Conservation (phyloP, 2,113 vertebrate genomes). For the Microtus ochrogaster region DNA sequence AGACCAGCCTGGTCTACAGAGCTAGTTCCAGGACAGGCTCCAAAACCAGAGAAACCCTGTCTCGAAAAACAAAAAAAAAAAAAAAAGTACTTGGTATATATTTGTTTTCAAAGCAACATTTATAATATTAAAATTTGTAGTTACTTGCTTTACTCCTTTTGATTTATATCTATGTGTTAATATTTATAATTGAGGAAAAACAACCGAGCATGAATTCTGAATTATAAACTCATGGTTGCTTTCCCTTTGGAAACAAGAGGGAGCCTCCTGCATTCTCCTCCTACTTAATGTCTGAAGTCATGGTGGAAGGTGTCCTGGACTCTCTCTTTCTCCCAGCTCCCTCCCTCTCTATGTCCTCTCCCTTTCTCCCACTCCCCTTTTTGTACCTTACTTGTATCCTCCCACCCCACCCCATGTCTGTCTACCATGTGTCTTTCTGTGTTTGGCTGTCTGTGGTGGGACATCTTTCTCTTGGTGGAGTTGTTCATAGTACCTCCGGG, state of each 20-base stretch:
- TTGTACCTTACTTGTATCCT: no score
- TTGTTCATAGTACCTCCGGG: background rate
- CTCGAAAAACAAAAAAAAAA: no score
- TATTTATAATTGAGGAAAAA: background rate
- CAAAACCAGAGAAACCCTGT: no score
- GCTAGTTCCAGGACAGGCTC: no score
- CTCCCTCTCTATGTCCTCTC: background rate
- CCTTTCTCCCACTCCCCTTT: background rate
- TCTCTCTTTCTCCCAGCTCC: no score
- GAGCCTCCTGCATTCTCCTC: background rate
- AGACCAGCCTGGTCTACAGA: no score
- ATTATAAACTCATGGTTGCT: background rate
- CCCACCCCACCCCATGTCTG: rapidly evolving
- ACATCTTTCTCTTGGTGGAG: background rate
- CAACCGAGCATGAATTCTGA: slow-evolving; percentile 3
- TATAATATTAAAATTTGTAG: background rate
- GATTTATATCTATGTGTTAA: slow-evolving; percentile 24
- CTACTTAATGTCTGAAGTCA: no score
- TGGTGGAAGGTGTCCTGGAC: background rate
- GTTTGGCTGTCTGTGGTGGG: background rate
- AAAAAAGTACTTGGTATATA: background rate
- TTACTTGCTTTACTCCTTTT: slow-evolving; percentile 45
- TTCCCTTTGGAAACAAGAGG: slow-evolving; percentile 6
- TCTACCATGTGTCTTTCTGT: background rate
- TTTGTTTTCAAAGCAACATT: slow-evolving; percentile 7